Percentiles rank a stretch among this genome's conserved stretches.
phyloP scores from a whole-genome alignment of 2,797 vertebrate species.

The Eulemur mongoz region DNA sequence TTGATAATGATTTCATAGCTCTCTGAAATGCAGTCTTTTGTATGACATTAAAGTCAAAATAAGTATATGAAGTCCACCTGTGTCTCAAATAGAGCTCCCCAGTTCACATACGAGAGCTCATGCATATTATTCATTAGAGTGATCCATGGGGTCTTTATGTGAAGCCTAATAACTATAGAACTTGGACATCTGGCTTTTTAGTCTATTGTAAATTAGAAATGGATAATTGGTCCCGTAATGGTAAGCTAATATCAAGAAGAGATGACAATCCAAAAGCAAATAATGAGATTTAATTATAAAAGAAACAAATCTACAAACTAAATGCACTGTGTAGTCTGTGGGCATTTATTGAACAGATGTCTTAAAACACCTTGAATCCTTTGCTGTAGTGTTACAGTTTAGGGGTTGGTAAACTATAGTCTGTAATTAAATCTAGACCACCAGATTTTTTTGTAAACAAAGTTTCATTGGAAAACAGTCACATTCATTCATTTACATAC shows the following conservation, averaged over 20 bases:
- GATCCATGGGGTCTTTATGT: background rate
- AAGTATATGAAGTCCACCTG: background rate
- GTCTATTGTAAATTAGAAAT: conserved; percentile 35
- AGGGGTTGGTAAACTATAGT: background rate
- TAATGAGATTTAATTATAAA: background rate
- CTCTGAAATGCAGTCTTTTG: background rate
- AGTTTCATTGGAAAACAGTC: background rate
- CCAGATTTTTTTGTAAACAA: background rate
- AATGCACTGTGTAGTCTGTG: background rate
- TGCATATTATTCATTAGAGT: background rate
- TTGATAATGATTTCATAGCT: background rate
- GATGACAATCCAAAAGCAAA: background rate
- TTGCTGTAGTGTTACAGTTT: background rate
- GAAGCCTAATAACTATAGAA: background rate
- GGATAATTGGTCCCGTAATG: background rate
- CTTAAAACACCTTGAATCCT: background rate
- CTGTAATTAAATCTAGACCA: background rate
- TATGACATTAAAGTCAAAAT: background rate
- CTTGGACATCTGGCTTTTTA: background rate
- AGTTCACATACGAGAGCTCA: background rate
- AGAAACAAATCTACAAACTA: background rate
- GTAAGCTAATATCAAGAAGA: background rate
- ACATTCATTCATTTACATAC: background rate
- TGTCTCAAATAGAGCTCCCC: background rate
- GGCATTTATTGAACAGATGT: background rate